Evolutionary conservation across 2,888 invertebrate genomes (phyloP).

Genomic region (Callimorpha dominula): DNA sequence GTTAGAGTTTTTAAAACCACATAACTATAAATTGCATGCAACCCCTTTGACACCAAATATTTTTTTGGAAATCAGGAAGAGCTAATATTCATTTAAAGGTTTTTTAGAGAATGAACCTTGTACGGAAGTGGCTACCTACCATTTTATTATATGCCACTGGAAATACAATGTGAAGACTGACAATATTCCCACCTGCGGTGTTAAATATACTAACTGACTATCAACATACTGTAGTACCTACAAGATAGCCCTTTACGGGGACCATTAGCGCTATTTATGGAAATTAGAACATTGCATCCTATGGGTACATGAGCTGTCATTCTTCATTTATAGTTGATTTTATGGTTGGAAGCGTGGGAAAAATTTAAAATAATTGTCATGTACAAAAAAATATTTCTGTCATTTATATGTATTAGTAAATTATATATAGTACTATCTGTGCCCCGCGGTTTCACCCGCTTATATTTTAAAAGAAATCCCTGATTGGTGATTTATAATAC

Average conservation of each 20-base stretch:
- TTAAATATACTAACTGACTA: slow-evolving; percentile 61
- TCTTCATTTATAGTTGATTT: slow-evolving; percentile 36
- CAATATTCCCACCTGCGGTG: slow-evolving; percentile 61
- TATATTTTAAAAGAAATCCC: no score
- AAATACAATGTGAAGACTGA: slow-evolving; percentile 40
- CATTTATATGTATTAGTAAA: no score
- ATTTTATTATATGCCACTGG: neutral
- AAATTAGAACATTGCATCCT: slow-evolving; percentile 45
- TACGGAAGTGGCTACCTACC: neutral
- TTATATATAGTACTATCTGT: no score
- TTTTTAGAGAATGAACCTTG: neutral
- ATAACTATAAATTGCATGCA: no score
- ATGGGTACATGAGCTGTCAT: slow-evolving; percentile 35
- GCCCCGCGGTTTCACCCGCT: no score
- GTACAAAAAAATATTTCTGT: neutral
- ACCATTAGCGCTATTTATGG: slow-evolving; percentile 42
- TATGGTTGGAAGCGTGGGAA: slow-evolving; percentile 34
- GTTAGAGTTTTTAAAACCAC: no score
- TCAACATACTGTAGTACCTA: slow-evolving; percentile 11
- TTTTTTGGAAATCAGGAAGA: no score
- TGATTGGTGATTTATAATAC: no score
- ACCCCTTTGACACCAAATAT: no score
- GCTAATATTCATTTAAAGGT: neutral
- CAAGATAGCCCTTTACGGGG: slow-evolving; percentile 27
- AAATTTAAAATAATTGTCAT: neutral